A percentile compares a stretch with the other conserved stretches of the same genome.
Conservation (phyloP, 2,113 vertebrate species). For the Willisornis vidua region DNA sequence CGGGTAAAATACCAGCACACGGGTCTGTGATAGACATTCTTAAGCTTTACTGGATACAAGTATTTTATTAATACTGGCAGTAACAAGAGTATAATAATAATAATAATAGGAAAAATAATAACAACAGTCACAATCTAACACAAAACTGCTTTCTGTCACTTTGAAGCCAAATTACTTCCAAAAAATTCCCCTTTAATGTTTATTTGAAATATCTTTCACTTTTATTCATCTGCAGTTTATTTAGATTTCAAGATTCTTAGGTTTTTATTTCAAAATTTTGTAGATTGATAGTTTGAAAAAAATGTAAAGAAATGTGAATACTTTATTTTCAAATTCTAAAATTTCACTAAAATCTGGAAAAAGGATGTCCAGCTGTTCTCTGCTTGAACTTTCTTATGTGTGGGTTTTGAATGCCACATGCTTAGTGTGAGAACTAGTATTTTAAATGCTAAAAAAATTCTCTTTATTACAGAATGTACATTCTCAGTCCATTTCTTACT, state of each 20-base stretch:
- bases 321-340: slow-evolving; percentile 50
- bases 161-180: neutral
- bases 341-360: slow-evolving; percentile 21
- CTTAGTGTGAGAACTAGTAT: neutral
- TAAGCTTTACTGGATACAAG: neutral
- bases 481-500: slow-evolving; percentile 37
- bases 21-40: neutral
- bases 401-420: neutral
- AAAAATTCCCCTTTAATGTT: neutral
- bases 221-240: slow-evolving; percentile 14
- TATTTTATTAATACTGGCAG: slow-evolving; percentile 50
- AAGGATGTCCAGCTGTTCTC: neutral
- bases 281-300: neutral
- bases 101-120: neutral
- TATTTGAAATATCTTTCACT: slow-evolving; percentile 12
- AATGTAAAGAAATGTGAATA: neutral
- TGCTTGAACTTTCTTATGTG: neutral
- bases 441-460: neutral
- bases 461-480: neutral
- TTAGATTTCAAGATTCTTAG: neutral
- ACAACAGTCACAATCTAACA: neutral
- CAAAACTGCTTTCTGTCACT: neutral
- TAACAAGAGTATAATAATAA: neutral
- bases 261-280: neutral
- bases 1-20: neutral